Evolutionary conservation across 2,797 vertebrate genomes (phyloP), one percentile per base, ranked within the genome.

Genomic region (Hemitrygon akajei): DNA sequence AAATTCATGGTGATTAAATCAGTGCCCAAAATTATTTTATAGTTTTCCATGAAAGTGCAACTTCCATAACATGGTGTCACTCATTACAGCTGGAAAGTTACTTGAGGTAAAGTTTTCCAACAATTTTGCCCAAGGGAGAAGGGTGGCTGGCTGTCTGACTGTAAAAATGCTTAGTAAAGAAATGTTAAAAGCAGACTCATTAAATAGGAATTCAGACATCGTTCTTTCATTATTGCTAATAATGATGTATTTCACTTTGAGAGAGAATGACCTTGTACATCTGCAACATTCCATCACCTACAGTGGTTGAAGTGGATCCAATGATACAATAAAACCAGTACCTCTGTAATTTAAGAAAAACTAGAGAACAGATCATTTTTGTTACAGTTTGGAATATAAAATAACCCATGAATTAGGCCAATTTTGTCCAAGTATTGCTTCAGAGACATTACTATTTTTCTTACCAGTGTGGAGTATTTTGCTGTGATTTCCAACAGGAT

Each of bases 171-270:
- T 56, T 25, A 47, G 37, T 34, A 73, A 56, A 92, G 37, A 73
- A 71, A 34, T 73, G 63, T 92, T 75, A 92, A 73, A 92, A 92
- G 69, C 69, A 73, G 37, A 25, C 37, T 75, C 89, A 56, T 92
- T 92, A 71, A 92, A 75, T 9, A 71, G 37, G 89, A 71, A 73
- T 47, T 92, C 37, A 37, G 66, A 73, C 89, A 71, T 92, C 3
- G 12, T n/a, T 92, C 69, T 92, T 73, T 75, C 69, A 47, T 73
- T 92, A 75, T 92, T 92, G 69, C 40, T 40, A 73, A 92, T 92
- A 92, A 92, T 92, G 69, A 92, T 73, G 66, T 27, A 56, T 92
- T 92, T 92, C 89, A 73, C 37, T 92, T 40, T 25, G 89, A 73
- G 25, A 75, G 69, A 34, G 89, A 66, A 92, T 40, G 87, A 22